phyloP scores from a whole-genome alignment of 2,113 vertebrate species.

The Cephalopholis sonnerati region DNA sequence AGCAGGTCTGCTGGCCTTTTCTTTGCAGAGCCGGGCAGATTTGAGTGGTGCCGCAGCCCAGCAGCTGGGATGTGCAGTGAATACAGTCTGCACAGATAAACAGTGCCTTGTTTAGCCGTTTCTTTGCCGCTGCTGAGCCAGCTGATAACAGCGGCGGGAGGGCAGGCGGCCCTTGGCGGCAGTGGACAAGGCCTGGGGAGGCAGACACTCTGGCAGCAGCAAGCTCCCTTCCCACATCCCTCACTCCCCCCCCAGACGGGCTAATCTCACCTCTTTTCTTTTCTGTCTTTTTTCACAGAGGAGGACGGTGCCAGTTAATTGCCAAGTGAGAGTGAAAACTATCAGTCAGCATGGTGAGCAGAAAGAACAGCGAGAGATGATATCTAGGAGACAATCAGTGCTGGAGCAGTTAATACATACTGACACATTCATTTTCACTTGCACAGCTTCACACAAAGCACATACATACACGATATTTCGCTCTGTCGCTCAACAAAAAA shows the following conservation, averaged over 20 bases:
- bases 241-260: slow-evolving; percentile 68
- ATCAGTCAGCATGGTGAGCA: slow-evolving; percentile 52
- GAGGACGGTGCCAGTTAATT: slow-evolving; percentile 77
- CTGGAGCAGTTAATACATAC: slow-evolving; percentile 10
- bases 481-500: slow-evolving; percentile 23
- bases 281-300: slow-evolving; percentile 77
- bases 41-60: slow-evolving; percentile 89
- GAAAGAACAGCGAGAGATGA: slow-evolving; percentile 47
- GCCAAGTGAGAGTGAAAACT: slow-evolving; percentile 75
- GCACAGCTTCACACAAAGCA: neutral
- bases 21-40: slow-evolving; percentile 88
- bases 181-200: slow-evolving; percentile 88
- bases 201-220: slow-evolving; percentile 92
- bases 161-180: slow-evolving; percentile 85
- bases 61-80: slow-evolving; percentile 87
- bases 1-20: slow-evolving; percentile 82
- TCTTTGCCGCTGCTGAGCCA: slow-evolving; percentile 88
- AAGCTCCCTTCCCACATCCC: slow-evolving; percentile 70
- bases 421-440: neutral
- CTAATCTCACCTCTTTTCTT: slow-evolving; percentile 84
- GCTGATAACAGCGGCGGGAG: slow-evolving; percentile 88
- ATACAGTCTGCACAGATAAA: slow-evolving; percentile 91
- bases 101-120: slow-evolving; percentile 89
- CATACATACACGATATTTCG: neutral
- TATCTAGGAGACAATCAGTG: slow-evolving; percentile 32